Evolutionary conservation across 2,113 vertebrate genomes (phyloP).

Genomic region (Hippolais icterina): DNA sequence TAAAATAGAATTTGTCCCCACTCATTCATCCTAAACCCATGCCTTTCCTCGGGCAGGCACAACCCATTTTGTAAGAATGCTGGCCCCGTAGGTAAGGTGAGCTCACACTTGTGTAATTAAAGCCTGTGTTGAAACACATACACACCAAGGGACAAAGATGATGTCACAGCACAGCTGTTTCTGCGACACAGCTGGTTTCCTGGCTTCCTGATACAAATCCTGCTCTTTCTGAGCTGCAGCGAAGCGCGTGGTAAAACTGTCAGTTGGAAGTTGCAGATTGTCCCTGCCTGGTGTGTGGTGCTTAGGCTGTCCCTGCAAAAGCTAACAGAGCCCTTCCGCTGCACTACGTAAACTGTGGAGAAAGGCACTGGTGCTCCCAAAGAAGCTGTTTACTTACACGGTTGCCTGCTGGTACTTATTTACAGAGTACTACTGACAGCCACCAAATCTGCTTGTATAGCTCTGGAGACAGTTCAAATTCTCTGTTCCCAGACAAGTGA

Average conservation of each 20-base stretch:
- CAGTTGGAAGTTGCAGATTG: background rate
- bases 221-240: background rate
- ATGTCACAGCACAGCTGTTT: constrained; percentile 19
- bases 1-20: background rate
- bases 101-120: background rate
- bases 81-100: background rate
- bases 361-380: background rate
- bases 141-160: background rate
- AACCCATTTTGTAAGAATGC: background rate
- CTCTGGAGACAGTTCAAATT: constrained; percentile 26
- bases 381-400: constrained; percentile 60
- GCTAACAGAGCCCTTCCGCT: background rate
- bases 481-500: constrained; percentile 7
- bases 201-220: background rate
- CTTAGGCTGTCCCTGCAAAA: background rate
- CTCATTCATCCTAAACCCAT: background rate
- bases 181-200: constrained; percentile 2
- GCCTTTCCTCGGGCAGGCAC: background rate
- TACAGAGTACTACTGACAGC: constrained; percentile 50
- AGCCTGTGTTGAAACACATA: background rate
- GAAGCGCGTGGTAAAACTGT: background rate
- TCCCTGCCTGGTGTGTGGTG: background rate
- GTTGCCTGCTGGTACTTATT: constrained; percentile 59
- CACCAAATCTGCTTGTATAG: constrained; percentile 37
- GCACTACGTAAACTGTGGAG: background rate